Conservation (phyloP, 2,113 vertebrate genomes). For the Cavia porcellus region DNA sequence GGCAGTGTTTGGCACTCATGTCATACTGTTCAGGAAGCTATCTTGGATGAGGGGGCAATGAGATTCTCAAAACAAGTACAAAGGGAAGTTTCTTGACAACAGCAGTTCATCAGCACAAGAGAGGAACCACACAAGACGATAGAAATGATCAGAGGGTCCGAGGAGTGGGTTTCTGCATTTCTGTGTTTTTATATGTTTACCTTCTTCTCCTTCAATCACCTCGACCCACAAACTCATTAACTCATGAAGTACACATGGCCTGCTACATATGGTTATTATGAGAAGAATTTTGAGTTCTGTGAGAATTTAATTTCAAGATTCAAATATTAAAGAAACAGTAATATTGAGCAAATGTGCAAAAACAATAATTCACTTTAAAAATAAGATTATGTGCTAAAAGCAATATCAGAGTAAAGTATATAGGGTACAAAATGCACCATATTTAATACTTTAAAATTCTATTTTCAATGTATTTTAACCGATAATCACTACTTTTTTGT, state of each 20-base stretch:
- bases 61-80: not conserved
- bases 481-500: not conserved
- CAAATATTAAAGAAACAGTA: not conserved
- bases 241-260: not conserved
- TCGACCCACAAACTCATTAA: not conserved
- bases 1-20: not conserved
- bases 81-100: not conserved
- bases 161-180: not conserved
- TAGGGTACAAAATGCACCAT: not conserved
- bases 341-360: not conserved
- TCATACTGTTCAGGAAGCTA: not conserved
- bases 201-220: not conserved
- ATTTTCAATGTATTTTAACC: slow-evolving; percentile 34
- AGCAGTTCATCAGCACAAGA: not conserved
- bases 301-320: slow-evolving; percentile 20
- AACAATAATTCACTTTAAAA: not conserved
- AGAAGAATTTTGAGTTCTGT: slow-evolving; percentile 41
- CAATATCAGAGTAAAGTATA: not conserved
- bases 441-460: slow-evolving; percentile 12
- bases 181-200: not conserved
- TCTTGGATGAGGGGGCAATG: not conserved
- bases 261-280: not conserved
- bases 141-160: not conserved
- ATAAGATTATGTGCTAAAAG: not conserved
- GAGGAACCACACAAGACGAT: not conserved